Percentiles rank a stretch among this genome's conserved stretches.
These are phyloP conservation scores for Cossypha caffra DNA, from an alignment of 2,797 vertebrate species.

Conservation along the genomic window DNA sequence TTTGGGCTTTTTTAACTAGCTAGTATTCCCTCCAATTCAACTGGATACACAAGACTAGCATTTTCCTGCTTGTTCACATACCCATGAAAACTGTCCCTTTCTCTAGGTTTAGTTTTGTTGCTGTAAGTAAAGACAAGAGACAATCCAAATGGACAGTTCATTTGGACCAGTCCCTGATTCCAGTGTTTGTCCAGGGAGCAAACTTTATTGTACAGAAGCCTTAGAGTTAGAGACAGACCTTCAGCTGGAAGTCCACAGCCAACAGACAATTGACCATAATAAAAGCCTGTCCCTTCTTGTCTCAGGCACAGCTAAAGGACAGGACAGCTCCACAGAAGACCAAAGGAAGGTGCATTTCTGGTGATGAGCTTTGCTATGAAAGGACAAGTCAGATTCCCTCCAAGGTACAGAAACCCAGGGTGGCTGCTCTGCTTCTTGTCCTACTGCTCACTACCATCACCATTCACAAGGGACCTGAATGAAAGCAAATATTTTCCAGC, in stretches of 20 bases:
- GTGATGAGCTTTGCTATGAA: neutral
- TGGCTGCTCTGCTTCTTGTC: neutral
- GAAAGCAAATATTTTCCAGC: neutral
- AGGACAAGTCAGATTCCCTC: neutral
- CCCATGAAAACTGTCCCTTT: neutral
- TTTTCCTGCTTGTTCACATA: constrained; percentile 37
- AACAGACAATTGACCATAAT: neutral
- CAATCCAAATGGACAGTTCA: neutral
- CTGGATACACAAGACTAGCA: neutral
- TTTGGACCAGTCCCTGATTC: neutral
- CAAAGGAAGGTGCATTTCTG: neutral
- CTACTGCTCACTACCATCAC: neutral
- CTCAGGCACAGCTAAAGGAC: neutral
- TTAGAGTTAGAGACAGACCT: neutral
- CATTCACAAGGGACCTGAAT: neutral
- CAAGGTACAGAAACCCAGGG: neutral
- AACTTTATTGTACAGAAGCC: neutral
- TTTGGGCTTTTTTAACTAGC: neutral
- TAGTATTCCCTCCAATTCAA: neutral
- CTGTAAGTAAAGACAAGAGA: neutral
- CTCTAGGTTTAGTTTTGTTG: neutral
- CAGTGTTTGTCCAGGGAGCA: neutral
- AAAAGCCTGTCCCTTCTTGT: neutral
- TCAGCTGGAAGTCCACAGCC: neutral
- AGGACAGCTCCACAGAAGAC: neutral